These are phyloP conservation scores for Liasis olivaceus DNA, from an alignment of 2,797 vertebrate species.

Conservation along the genomic window DNA sequence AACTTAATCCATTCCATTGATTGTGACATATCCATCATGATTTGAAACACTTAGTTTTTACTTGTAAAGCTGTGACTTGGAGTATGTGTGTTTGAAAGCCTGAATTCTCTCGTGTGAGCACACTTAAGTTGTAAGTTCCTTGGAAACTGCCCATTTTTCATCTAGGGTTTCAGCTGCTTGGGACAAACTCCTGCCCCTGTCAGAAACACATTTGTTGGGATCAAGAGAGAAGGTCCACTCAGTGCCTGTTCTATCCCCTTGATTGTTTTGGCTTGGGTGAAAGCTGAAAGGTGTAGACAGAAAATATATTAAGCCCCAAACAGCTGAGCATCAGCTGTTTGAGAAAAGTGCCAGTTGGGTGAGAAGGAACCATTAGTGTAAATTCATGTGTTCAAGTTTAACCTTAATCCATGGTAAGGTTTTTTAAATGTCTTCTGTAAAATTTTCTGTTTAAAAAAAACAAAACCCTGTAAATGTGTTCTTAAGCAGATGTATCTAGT, in stretches of 20 bases:
- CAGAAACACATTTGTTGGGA: not conserved
- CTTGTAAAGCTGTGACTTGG: not conserved
- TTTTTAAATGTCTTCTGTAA: too few species aligned
- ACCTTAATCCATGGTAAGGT: not conserved
- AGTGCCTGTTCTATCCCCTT: not conserved
- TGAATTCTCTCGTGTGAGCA: not conserved
- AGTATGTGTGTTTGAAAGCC: not conserved
- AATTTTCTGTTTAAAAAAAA: too few species aligned
- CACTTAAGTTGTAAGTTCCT: not conserved
- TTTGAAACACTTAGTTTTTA: not conserved
- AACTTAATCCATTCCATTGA: not conserved
- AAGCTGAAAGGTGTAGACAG: not conserved
- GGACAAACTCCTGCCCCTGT: not conserved
- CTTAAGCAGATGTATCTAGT: not conserved
- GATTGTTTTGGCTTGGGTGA: not conserved
- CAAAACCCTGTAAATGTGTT: not conserved
- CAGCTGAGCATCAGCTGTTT: too few species aligned
- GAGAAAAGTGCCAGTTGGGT: too few species aligned
- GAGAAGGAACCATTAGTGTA: too few species aligned
- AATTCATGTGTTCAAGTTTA: not conserved
- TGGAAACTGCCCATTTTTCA: not conserved
- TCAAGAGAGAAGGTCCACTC: not conserved
- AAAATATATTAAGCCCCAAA: not conserved
- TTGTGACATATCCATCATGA: not conserved
- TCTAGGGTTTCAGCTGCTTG: not conserved